Percentiles rank a stretch among this genome's conserved stretches.
Evolutionary conservation across 2,797 vertebrate species (phyloP).

Genomic region (Gymnoscopelus braueri): DNA sequence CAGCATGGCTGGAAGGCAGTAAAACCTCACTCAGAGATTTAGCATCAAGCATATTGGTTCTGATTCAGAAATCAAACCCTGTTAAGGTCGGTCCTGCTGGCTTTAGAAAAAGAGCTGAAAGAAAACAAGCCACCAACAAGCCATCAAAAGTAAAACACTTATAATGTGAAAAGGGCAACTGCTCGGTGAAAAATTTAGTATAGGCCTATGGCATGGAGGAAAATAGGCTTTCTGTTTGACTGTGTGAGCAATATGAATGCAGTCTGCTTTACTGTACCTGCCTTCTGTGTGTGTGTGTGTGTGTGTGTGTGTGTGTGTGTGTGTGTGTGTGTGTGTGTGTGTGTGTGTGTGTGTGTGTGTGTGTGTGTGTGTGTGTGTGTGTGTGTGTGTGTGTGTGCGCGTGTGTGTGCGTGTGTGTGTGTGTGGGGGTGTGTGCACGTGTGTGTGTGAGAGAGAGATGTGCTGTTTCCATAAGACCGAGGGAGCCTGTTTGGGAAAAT

Average conservation of each 20-base stretch:
- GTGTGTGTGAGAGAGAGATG: too few relatives aligned
- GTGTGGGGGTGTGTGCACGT: too few relatives aligned
- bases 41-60: constrained; percentile 41
- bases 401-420: too few relatives aligned
- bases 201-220: constrained; percentile 39
- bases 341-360: too few relatives aligned
- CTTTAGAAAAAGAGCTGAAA: constrained; percentile 53
- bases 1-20: constrained; percentile 24
- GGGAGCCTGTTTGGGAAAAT: too few relatives aligned
- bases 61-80: constrained; percentile 36
- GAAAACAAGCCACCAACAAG: constrained; percentile 58
- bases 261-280: too few relatives aligned
- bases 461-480: too few relatives aligned
- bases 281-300: too few relatives aligned
- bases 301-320: neutral
- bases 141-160: constrained; percentile 52
- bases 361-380: too few relatives aligned
- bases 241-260: constrained; percentile 36
- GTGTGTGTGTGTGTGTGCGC: too few relatives aligned
- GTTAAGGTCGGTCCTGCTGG: constrained; percentile 59
- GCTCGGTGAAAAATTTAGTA: constrained; percentile 32
- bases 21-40: constrained; percentile 54
- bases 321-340: too few relatives aligned
- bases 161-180: constrained; percentile 56
- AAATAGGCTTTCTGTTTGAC: constrained; percentile 40